Percentiles rank a stretch among this genome's conserved stretches.
Conservation (phyloP, 1,140 invertebrate genomes). For the Heliconius hermathena region DNA sequence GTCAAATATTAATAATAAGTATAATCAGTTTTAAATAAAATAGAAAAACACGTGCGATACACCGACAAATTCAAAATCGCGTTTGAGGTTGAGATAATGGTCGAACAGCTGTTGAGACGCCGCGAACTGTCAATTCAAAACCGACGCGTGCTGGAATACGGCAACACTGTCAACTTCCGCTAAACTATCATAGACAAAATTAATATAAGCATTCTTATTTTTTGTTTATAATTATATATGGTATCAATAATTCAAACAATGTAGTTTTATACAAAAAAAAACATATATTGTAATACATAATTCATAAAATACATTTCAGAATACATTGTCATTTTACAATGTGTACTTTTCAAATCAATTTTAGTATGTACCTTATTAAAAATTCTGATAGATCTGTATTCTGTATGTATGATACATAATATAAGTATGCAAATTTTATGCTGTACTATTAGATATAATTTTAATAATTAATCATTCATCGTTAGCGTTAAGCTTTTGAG, state of each 20-base stretch:
- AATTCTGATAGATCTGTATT: no score
- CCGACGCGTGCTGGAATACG: constrained; percentile 46
- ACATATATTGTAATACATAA: background rate
- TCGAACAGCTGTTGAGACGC: constrained; percentile 76
- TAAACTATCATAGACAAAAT: constrained; percentile 21
- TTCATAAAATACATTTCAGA: no score
- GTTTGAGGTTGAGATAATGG: constrained; percentile 57
- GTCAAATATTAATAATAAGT: constrained; percentile 30
- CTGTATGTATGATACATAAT: no score
- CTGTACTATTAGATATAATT: no score
- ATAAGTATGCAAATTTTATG: no score
- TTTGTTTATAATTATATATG: background rate
- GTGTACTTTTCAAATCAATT: no score
- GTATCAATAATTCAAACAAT: background rate
- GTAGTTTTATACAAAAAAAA: background rate
- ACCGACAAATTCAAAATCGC: constrained; percentile 56
- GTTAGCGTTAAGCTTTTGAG: no score
- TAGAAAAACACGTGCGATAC: constrained; percentile 61
- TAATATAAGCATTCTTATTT: background rate
- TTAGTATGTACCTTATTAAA: no score
- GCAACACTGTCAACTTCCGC: constrained; percentile 34
- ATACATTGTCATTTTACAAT: no score
- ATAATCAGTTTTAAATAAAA: constrained; percentile 37
- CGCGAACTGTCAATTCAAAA: constrained; percentile 72
- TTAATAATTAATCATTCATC: no score